Evolutionary conservation across 2,888 invertebrate genomes (phyloP).

Genomic region (Mythimna pallens): DNA sequence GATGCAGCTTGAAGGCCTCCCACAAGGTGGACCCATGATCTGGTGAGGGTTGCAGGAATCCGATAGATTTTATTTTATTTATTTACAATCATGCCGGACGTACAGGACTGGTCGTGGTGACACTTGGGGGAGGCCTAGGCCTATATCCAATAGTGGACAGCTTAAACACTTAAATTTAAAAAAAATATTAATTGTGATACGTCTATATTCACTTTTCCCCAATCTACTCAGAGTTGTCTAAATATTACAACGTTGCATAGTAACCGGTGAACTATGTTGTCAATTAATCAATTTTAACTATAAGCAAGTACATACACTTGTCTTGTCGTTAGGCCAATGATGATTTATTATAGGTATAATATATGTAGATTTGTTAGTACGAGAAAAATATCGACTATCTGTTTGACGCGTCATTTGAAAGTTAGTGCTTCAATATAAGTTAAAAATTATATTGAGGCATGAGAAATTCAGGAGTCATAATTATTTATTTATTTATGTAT

Average conservation of each 20-base stretch:
- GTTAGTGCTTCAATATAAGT: too few species aligned
- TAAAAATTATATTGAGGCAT: not conserved
- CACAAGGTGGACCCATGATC: too few species aligned
- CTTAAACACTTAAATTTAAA: too few species aligned
- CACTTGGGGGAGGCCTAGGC: too few species aligned
- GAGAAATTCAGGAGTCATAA: not conserved
- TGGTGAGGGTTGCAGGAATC: too few species aligned
- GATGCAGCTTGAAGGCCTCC: too few species aligned
- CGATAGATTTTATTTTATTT: too few species aligned
- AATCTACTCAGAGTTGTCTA: slow-evolving; percentile 39
- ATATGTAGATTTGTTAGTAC: not conserved
- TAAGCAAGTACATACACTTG: slow-evolving; percentile 55
- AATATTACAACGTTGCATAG: slow-evolving; percentile 52
- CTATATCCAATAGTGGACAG: too few species aligned
- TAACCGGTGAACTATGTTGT: slow-evolving; percentile 47
- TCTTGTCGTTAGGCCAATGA: slow-evolving; percentile 58
- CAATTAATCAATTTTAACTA: slow-evolving; percentile 57
- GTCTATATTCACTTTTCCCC: slow-evolving; percentile 24
- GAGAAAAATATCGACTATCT: slow-evolving; percentile 14
- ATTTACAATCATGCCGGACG: too few species aligned
- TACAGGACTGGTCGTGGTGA: too few species aligned
- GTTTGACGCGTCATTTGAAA: not conserved
- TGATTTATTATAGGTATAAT: slow-evolving; percentile 10
- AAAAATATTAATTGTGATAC: not conserved
- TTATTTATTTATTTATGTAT: too few species aligned